Evolutionary conservation across 2,797 vertebrate species (phyloP), one percentile per base, ranked within the genome.

Genomic region (Tapirus indicus): DNA sequence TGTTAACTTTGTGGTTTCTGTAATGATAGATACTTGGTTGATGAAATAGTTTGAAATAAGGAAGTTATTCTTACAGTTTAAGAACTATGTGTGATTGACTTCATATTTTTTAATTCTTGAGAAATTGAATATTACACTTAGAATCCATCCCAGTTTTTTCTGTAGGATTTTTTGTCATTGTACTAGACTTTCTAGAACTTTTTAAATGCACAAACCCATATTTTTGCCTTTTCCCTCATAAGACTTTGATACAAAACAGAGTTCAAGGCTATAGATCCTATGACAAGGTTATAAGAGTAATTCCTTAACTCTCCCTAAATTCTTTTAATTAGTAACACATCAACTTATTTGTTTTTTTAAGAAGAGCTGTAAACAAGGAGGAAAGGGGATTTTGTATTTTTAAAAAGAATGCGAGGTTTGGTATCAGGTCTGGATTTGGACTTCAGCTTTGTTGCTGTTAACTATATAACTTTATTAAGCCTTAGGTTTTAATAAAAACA

Each of bases 1-100:
- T 96, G 25, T 82, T 95, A 94, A 97, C 79, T 97, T 95, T 97
- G 97, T 97, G 96, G 91, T 95, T 97, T 98, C 88, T 96, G 1
- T 91, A 97, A 94, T 92, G 87, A 78, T 64, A 69, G 41, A 72
- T 95, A 87, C 38, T 92, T 96, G 88, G 86, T 93, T 95, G 88
- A 88, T 90, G 32, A 44, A 64, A 52, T 95, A 25, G 74, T 93
- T 93, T 96, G 68, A 93, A 98, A 97, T 83, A 90, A 96, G 97
- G 89, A 98, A 93, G 71, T 78, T 89, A 27, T 64, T 96, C 64
- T 95, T 95, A 86, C n/a, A 27, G 20, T 47, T 90, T 90, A 92
- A 84, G 80, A 95, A 94, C 74, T 87, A 82, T 88, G 97, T 95
- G 29, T 91, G 38, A 52, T 94, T 97, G 23, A 91, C 64, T 94